Evolutionary conservation across 2,113 vertebrate species (phyloP).

Genomic region (Gracilinanus agilis): DNA sequence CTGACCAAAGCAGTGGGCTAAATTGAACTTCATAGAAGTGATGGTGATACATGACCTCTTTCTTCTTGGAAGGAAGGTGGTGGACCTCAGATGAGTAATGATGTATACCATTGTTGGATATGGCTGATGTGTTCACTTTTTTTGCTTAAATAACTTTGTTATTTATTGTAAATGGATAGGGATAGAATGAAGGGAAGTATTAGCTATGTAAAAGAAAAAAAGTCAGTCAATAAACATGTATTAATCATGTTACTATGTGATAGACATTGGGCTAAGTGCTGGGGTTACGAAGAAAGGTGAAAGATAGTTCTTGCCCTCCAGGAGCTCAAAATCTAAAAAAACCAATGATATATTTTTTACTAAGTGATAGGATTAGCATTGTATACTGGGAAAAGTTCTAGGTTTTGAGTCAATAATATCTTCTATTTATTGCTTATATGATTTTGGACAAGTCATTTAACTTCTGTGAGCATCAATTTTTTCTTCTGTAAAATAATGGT

Average conservation of each 20-base stretch:
- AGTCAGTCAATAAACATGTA: not conserved
- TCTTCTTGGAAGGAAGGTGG: not conserved
- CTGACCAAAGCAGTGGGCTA: not conserved
- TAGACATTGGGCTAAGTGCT: not conserved
- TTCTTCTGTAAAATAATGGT: not conserved
- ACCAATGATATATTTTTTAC: not conserved
- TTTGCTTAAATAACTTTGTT: not conserved
- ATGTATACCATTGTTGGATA: not conserved
- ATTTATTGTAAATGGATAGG: not conserved
- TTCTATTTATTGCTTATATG: not conserved
- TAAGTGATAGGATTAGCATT: not conserved
- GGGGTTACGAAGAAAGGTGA: not conserved
- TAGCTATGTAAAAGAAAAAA: not conserved
- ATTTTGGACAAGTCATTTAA: not conserved
- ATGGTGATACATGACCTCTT: not conserved
- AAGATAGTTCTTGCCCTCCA: not conserved
- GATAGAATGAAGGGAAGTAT: not conserved
- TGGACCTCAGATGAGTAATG: not conserved
- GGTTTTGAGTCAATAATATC: not conserved
- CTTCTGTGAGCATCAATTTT: not conserved
- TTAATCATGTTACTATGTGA: not conserved
- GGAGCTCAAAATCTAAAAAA: not conserved
- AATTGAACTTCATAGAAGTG: not conserved
- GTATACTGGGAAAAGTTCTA: not conserved
- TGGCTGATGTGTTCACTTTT: not conserved